A percentile compares a stretch with the other conserved stretches of the same genome.
phyloP scores from a whole-genome alignment of 2,888 invertebrate species.

The Cataglyphis livida region DNA sequence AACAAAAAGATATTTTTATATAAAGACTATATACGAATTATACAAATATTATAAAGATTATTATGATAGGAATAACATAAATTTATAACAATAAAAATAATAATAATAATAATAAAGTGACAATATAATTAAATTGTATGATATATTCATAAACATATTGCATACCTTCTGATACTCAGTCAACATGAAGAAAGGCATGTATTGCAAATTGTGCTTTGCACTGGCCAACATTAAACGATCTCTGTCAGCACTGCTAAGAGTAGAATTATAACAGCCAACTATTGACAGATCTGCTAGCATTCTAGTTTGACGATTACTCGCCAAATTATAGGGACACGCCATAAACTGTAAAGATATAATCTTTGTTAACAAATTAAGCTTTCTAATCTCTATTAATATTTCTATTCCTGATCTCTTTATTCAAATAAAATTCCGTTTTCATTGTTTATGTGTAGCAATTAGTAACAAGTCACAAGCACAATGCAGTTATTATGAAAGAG shows the following conservation, averaged over 20 bases:
- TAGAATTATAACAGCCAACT: conserved; percentile 97
- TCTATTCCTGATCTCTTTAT: neutral
- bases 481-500: conserved; percentile 30
- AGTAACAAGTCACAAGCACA: conserved; percentile 20
- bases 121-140: conserved; percentile 26
- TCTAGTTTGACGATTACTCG: conserved; percentile 98
- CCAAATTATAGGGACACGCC: conserved; percentile 96
- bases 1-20: neutral
- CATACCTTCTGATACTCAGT: conserved; percentile 96
- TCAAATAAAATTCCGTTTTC: neutral
- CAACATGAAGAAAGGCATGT: conserved; percentile 98
- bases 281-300: conserved; percentile 98
- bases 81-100: neutral
- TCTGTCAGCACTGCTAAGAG: conserved; percentile 91
- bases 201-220: conserved; percentile 97
- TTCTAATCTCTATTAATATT: neutral
- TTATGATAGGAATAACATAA: neutral
- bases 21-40: neutral
- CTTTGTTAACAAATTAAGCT: conserved; percentile 33
- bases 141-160: conserved; percentile 13
- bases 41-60: neutral
- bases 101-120: conserved; percentile 1
- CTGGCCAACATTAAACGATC: conserved; percentile 96
- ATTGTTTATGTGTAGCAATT: neutral
- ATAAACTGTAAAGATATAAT: conserved; percentile 89